Evolutionary conservation across 1,140 invertebrate species (phyloP), one percentile per base, ranked within the genome.

Genomic region (Euglossa dilemma): DNA sequence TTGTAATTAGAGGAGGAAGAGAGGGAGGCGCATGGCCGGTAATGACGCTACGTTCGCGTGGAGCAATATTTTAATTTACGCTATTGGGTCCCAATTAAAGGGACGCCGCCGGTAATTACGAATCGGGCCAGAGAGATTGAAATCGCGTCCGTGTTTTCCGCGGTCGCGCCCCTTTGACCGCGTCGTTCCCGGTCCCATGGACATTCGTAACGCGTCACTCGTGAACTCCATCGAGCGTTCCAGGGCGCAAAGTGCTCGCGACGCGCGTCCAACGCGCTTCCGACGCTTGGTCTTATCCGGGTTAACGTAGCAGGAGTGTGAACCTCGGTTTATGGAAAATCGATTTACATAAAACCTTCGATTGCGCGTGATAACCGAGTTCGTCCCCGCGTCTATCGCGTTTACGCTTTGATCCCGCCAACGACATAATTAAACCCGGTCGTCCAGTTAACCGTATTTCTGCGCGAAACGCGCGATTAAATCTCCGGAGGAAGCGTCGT

Each of bases 351-450:
- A 85, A 87, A 87, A 85, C 25, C 66, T 67, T 85, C 66, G 72
- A 87, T 87, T 71, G 63, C 76, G 63, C 52, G 52, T 70, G 25
- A 57, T 43, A 69, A 69, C 50, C 54, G 45, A 47, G 43, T 43
- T 16, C 54, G 28, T 20, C 18, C 47, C 64, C 18, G 63, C 56
- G 61, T 84, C 86, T 85, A 80, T 87, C 77, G 56, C 85, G 61
- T 87, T 87, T 87, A 88, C 77, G 81, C 77, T 87, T 84, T 84
- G 59, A 67, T 64, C 59, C 67, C 72, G 72, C 80, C 82, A 84
- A 84, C 77, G 71, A 69, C 59, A 85, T 88, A 87, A 88, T 87
- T 87, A 80, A 88, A 84, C 66, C 59, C 70, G 80, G 50, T 70
- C 78, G 57, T 82, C 72, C 75, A 77, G 67, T 82, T 77, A 77